A percentile compares a stretch with the other conserved stretches of the same genome.
phyloP scores from a whole-genome alignment of 2,797 vertebrate species.

The Sebastes kiyomatsui region DNA sequence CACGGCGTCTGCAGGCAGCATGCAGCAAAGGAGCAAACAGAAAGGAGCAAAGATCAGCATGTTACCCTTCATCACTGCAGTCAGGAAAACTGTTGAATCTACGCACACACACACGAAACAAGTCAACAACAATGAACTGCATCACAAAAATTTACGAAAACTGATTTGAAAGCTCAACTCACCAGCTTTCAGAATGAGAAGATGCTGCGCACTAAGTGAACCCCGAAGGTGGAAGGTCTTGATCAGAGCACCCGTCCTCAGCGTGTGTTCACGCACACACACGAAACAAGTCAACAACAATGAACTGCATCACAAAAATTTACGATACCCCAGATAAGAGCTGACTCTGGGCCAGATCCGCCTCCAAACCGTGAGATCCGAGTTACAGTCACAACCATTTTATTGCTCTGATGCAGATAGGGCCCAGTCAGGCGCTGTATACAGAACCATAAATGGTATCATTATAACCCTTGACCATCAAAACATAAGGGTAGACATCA shows the following conservation, averaged over 20 bases:
- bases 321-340: too few species aligned
- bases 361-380: too few species aligned
- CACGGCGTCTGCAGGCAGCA: neutral
- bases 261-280: neutral
- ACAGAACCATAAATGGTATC: too few species aligned
- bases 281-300: too few species aligned
- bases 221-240: neutral
- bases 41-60: neutral
- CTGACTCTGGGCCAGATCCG: too few species aligned
- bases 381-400: too few species aligned
- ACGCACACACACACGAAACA: neutral
- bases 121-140: neutral
- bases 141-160: neutral
- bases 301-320: too few species aligned
- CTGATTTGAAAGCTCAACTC: neutral
- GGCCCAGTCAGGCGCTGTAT: too few species aligned
- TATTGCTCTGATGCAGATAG: too few species aligned
- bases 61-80: conserved; percentile 4
- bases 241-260: neutral
- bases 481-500: too few species aligned
- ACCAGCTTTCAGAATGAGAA: neutral
- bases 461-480: too few species aligned
- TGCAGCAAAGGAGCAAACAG: conserved; percentile 1
- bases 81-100: neutral
- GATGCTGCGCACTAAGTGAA: neutral